phyloP scores from a whole-genome alignment of 1,140 invertebrate genomes.

The Drosophila equinoxialis region DNA sequence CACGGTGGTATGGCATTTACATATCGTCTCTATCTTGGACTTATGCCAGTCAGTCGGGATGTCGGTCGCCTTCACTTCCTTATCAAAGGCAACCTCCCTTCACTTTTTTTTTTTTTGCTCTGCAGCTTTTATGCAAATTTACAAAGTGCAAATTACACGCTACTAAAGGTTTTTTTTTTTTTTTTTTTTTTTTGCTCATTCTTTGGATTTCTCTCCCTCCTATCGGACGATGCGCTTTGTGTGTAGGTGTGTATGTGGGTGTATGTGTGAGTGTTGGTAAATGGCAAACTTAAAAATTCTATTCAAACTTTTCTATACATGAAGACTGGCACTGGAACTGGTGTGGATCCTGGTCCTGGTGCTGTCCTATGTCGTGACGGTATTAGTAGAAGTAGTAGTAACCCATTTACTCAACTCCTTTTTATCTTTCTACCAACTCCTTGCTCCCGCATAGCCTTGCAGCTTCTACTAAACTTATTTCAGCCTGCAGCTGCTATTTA shows the following conservation, averaged over 20 bases:
- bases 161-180: constrained; percentile 74
- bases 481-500: constrained; percentile 62
- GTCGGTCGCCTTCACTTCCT: neutral
- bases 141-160: constrained; percentile 82
- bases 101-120: neutral
- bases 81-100: too few relatives aligned
- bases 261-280: constrained; percentile 54
- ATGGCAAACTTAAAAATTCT: constrained; percentile 80
- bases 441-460: constrained; percentile 2
- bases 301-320: constrained; percentile 74
- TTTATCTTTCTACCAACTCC: constrained; percentile 4
- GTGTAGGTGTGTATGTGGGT: constrained; percentile 18
- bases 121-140: constrained; percentile 82
- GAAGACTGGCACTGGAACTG: neutral
- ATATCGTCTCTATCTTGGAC: constrained; percentile 78
- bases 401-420: constrained; percentile 27
- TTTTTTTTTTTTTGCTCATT: constrained; percentile 16
- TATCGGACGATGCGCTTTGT: constrained; percentile 50
- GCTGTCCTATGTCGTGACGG: neutral
- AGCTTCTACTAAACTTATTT: neutral
- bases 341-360: constrained; percentile 5
- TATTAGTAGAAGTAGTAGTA: constrained; percentile 8
- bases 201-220: constrained; percentile 22
- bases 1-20: constrained; percentile 75
- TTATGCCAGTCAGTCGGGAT: constrained; percentile 55